Evolutionary conservation across 2,113 vertebrate genomes (phyloP), one percentile per base, ranked within the genome.

Genomic region (Mus pahari): DNA sequence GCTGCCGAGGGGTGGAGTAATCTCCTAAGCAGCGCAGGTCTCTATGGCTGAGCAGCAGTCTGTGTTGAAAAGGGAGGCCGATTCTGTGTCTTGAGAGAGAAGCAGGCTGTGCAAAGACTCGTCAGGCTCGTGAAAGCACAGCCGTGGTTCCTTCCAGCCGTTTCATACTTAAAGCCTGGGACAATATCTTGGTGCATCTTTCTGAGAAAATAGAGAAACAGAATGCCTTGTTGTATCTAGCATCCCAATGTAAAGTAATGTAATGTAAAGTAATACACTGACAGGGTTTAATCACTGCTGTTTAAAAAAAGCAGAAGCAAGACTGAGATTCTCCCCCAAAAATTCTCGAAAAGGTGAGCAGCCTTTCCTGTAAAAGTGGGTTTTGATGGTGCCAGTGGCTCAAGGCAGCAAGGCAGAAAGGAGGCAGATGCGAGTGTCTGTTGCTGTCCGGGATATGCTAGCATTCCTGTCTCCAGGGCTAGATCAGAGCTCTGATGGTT

Each of bases 371-470:
- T 33, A 75, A 60, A 60, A 50, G 31, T 50, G 48, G 48, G 81
- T 50, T 68, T 77, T 92, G 68, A 42, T 26, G 71, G 26, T 64
- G 33, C 62, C 36, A 1, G 33, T 8, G 50, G 36, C 53, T n/a
- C 11, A 19, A 17, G n/a, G 36, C 36, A 71, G 26, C 64, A 62
- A 42, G 45, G 16, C 1, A 0, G 71, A 10, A 82, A n/a, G 11
- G 50, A 28, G 31, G 48, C 24, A 39, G 48, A n/a, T 7, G 53
- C 36, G 20, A 45, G 36, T 1, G 26, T 26, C 48, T 7, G 0
- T 2, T 2, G 2, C 9, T 12, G 19, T 7, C 31, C 19, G 0
- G 20, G 45, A 42, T 8, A 19, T 7, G 31, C 22, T 66, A n/a
- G 31, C 20, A 36, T 33, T 71, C 22, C 0, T 22, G 45, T 68